Percentiles rank a stretch among this genome's conserved stretches.
phyloP scores from a whole-genome alignment of 2,888 invertebrate species.

The Nephrocerus scutellatus region DNA sequence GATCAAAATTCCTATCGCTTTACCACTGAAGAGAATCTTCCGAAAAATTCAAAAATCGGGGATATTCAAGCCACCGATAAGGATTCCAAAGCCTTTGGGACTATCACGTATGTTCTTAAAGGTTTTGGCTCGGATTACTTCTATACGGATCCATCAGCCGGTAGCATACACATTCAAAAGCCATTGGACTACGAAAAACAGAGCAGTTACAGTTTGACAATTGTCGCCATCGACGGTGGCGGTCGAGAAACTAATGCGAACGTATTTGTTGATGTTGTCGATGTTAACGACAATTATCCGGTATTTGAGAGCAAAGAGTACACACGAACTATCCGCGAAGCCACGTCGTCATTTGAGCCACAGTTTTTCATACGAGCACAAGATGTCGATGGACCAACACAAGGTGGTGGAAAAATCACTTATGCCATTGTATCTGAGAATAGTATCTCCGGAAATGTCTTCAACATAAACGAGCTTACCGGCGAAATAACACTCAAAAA shows the following conservation, averaged over 20 bases:
- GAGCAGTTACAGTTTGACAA: conserved; percentile 69
- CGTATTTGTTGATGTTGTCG: conserved; percentile 62
- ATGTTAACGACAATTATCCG: conserved; percentile 73
- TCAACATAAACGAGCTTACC: conserved; percentile 59
- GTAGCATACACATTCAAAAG: conserved; percentile 60
- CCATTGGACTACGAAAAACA: conserved; percentile 71
- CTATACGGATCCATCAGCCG: conserved; percentile 58
- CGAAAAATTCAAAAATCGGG: conserved; percentile 57
- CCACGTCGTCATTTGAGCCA: conserved; percentile 68
- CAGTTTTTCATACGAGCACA: conserved; percentile 71
- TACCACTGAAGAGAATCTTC: conserved; percentile 59
- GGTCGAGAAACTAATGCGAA: conserved; percentile 64
- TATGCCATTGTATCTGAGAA: conserved; percentile 64
- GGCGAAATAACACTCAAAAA: conserved; percentile 63
- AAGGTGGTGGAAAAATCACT: conserved; percentile 61
- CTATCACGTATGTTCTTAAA: conserved; percentile 63
- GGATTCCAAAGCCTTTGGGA: conserved; percentile 67
- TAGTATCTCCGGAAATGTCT: conserved; percentile 58
- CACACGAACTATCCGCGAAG: conserved; percentile 68
- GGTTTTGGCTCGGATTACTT: conserved; percentile 77
- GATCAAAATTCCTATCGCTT: conserved; percentile 58
- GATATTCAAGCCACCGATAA: conserved; percentile 62
- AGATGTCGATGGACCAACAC: conserved; percentile 66
- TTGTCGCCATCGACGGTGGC: conserved; percentile 76
- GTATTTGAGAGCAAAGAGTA: conserved; percentile 64